A percentile compares a stretch with the other conserved stretches of the same genome.
These are phyloP conservation scores for Polypterus bichir DNA, from an alignment of 2,113 vertebrate species.

Conservation along the genomic window DNA sequence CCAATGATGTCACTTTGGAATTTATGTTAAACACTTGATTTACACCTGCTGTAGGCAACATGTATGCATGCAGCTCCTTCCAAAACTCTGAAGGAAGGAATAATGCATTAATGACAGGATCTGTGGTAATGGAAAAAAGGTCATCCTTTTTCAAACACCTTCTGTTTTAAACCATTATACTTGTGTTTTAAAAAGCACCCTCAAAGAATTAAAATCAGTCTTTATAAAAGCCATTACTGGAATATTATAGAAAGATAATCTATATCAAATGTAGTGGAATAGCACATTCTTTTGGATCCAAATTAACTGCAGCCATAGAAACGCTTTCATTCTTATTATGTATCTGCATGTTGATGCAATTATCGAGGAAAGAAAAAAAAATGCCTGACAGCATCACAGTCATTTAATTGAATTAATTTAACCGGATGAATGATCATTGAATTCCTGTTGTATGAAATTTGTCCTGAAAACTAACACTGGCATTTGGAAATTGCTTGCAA, in stretches of 20 bases:
- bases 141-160: slow-evolving; percentile 68
- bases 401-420: slow-evolving; percentile 89
- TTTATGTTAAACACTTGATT: slow-evolving; percentile 45
- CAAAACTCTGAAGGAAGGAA: slow-evolving; percentile 73
- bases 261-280: slow-evolving; percentile 66
- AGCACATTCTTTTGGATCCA: slow-evolving; percentile 71
- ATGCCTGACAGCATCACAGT: slow-evolving; percentile 72
- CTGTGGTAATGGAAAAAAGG: slow-evolving; percentile 75
- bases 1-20: not conserved
- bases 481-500: slow-evolving; percentile 56
- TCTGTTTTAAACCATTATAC: slow-evolving; percentile 71
- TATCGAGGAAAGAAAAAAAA: slow-evolving; percentile 56
- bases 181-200: slow-evolving; percentile 59
- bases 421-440: slow-evolving; percentile 63
- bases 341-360: slow-evolving; percentile 81
- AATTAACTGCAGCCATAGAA: slow-evolving; percentile 74
- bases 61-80: slow-evolving; percentile 47
- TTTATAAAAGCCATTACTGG: slow-evolving; percentile 70
- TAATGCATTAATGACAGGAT: slow-evolving; percentile 75
- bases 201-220: slow-evolving; percentile 69
- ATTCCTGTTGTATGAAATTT: slow-evolving; percentile 62
- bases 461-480: slow-evolving; percentile 60
- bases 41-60: slow-evolving; percentile 52
- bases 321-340: slow-evolving; percentile 78
- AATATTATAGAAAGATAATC: slow-evolving; percentile 69